Conservation (phyloP, 2,113 vertebrate species). For the Scomber colias region DNA sequence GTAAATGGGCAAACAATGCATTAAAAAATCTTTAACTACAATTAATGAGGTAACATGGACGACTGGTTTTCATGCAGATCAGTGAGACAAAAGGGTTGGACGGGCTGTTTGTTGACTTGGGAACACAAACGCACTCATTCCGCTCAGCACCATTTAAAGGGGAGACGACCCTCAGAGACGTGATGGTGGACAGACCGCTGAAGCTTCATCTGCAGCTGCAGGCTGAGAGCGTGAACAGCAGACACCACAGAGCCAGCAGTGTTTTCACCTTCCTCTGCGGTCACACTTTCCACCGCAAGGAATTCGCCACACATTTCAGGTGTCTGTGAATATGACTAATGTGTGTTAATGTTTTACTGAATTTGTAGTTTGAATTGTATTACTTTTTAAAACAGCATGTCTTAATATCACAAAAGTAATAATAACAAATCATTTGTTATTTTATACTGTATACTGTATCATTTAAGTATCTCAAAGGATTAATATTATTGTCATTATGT, state of each 20-base stretch:
- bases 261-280: constrained; percentile 92
- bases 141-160: constrained; percentile 87
- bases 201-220: constrained; percentile 90
- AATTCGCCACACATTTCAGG: constrained; percentile 92
- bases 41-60: not conserved
- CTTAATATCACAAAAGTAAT: no score
- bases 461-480: not conserved
- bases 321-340: constrained; percentile 2
- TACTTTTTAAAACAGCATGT: no score
- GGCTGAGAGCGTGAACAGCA: constrained; percentile 88
- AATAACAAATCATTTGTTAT: no score
- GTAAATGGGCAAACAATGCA: no score
- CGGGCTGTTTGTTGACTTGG: constrained; percentile 88
- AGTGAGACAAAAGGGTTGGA: constrained; percentile 88
- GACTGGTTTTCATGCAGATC: constrained; percentile 75
- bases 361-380: not conserved
- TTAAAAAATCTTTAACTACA: not conserved
- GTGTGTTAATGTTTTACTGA: not conserved
- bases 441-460: no score
- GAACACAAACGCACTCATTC: constrained; percentile 94
- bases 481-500: not conserved
- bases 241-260: constrained; percentile 92
- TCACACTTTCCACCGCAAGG: constrained; percentile 92
- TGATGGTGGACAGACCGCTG: constrained; percentile 71
- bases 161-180: constrained; percentile 85